phyloP scores from a whole-genome alignment of 2,797 vertebrate species.

The Pantherophis vulpinus region DNA sequence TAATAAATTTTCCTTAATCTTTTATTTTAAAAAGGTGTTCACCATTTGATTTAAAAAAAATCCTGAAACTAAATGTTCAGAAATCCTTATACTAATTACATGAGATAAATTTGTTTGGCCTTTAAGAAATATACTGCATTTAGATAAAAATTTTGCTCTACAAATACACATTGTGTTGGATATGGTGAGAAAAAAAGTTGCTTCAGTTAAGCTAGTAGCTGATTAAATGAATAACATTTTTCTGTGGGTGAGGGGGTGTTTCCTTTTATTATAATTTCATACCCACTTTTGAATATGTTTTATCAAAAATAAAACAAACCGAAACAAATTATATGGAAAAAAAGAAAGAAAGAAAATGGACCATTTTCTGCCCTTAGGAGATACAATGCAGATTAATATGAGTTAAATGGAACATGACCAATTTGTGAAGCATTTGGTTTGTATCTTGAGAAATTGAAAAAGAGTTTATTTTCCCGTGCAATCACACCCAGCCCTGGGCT shows the following conservation, averaged over 20 bases:
- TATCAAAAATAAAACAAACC: background rate
- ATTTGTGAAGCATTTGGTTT: constrained; percentile 71
- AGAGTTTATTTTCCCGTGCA: constrained; percentile 62
- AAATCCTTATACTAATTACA: constrained; percentile 30
- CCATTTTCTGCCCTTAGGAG: constrained; percentile 59
- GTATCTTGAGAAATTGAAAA: constrained; percentile 66
- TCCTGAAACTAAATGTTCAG: background rate
- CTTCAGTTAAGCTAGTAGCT: constrained; percentile 46
- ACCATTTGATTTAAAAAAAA: background rate
- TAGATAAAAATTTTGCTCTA: constrained; percentile 51
- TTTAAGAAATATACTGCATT: constrained; percentile 30
- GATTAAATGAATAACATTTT: constrained; percentile 43
- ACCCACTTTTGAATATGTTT: constrained; percentile 48
- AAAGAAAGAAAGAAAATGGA: constrained; percentile 56
- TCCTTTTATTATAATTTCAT: constrained; percentile 30
- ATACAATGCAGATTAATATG: constrained; percentile 68
- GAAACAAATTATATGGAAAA: constrained; percentile 41
- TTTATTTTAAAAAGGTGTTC: background rate
- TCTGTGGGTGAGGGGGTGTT: constrained; percentile 10
- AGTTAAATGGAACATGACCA: constrained; percentile 78
- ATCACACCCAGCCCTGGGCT: constrained; percentile 64
- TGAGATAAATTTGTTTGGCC: constrained; percentile 46
- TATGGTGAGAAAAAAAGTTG: background rate
- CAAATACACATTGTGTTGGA: background rate
- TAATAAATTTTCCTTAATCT: background rate